phyloP scores from a whole-genome alignment of 1,140 invertebrate genomes.

The Coelopa frigida region DNA sequence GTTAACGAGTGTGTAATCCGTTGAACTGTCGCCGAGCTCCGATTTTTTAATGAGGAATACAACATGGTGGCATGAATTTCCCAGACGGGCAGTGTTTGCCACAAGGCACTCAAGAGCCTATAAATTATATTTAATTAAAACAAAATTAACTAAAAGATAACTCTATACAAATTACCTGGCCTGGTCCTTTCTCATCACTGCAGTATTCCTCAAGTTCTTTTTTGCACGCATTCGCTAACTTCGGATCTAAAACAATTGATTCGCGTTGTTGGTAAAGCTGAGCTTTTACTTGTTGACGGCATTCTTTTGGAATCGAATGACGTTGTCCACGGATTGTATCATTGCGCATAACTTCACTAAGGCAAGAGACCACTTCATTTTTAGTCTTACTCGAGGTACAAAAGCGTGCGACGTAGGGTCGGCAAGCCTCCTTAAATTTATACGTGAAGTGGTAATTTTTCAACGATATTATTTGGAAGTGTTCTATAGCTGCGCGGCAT shows the following conservation, averaged over 20 bases:
- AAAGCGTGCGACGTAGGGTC: conserved; percentile 69
- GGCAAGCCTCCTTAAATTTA: conserved; percentile 93
- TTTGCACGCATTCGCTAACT: conserved; percentile 64
- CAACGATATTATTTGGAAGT: conserved; percentile 84
- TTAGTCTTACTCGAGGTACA: conserved; percentile 75
- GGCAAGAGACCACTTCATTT: conserved; percentile 80
- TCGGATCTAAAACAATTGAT: conserved; percentile 77
- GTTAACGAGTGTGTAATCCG: conserved; percentile 76
- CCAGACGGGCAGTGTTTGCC: conserved; percentile 60
- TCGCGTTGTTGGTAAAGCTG: conserved; percentile 86
- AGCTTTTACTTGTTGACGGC: conserved; percentile 77
- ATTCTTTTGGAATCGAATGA: conserved; percentile 74
- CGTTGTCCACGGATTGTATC: conserved; percentile 74
- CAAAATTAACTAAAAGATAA: not conserved
- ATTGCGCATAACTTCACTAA: conserved; percentile 83
- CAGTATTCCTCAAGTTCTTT: conserved; percentile 75
- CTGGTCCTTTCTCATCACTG: conserved; percentile 63
- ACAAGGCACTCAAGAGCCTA: conserved; percentile 85
- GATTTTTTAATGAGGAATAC: conserved; percentile 78
- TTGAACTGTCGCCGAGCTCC: conserved; percentile 74
- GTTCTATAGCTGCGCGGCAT: conserved; percentile 89
- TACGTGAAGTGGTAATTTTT: conserved; percentile 92
- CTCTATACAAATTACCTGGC: conserved; percentile 52
- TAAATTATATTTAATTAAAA: conserved; percentile 9
- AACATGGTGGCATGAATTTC: conserved; percentile 63